Evolutionary conservation across 2,888 invertebrate species (phyloP).

Genomic region (Dryadula phaetusa): DNA sequence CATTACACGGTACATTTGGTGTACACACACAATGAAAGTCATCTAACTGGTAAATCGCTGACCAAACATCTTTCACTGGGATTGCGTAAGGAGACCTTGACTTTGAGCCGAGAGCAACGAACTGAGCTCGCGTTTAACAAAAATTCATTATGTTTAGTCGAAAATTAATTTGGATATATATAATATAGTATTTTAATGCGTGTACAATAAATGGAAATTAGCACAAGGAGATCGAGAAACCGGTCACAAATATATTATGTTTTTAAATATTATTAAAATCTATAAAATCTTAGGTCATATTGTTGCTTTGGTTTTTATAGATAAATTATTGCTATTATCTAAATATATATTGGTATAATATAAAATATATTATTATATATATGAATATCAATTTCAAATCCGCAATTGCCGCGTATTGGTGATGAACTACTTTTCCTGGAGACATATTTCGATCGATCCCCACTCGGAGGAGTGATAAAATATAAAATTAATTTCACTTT

Average conservation of each 20-base stretch:
- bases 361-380: too few relatives aligned
- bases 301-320: slow-evolving; percentile 17
- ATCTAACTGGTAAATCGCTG: slow-evolving; percentile 3
- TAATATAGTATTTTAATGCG: slow-evolving; percentile 12
- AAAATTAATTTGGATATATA: slow-evolving; percentile 20
- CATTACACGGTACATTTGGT: neutral
- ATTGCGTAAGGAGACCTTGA: slow-evolving; percentile 39
- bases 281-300: slow-evolving; percentile 25
- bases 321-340: slow-evolving; percentile 14
- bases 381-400: too few relatives aligned
- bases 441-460: too few relatives aligned
- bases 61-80: slow-evolving; percentile 25
- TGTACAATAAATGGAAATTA: slow-evolving; percentile 27
- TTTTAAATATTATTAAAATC: neutral
- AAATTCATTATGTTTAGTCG: slow-evolving; percentile 7
- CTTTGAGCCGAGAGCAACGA: slow-evolving; percentile 38
- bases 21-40: neutral
- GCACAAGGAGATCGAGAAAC: slow-evolving; percentile 19
- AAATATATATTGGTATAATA: neutral
- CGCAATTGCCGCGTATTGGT: too few relatives aligned
- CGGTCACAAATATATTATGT: slow-evolving; percentile 9
- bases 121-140: slow-evolving; percentile 22
- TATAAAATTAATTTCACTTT: too few relatives aligned
- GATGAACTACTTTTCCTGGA: too few relatives aligned
- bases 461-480: too few relatives aligned